Evolutionary conservation across 2,888 invertebrate species (phyloP).

Genomic region (Tethea ocularis): DNA sequence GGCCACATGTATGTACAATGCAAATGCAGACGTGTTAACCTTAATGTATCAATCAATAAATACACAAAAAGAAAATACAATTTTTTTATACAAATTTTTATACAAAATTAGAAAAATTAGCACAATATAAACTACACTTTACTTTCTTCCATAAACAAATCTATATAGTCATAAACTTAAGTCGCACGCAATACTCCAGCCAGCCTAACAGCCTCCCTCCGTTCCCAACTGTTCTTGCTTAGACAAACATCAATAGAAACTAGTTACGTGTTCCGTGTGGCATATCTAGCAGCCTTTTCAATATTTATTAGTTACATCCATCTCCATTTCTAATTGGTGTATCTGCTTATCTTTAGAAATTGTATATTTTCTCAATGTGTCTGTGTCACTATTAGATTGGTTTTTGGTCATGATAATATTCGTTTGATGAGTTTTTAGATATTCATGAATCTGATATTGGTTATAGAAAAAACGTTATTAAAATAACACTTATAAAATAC

Average conservation of each 20-base stretch:
- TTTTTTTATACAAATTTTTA: too few relatives aligned
- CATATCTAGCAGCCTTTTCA: slow-evolving; percentile 60
- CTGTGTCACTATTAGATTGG: not conserved
- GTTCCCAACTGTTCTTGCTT: slow-evolving; percentile 70
- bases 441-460: too few relatives aligned
- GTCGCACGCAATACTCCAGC: slow-evolving; percentile 26
- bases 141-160: not conserved
- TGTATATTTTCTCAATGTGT: not conserved
- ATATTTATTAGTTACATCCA: slow-evolving; percentile 63
- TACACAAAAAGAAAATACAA: too few relatives aligned
- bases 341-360: not conserved
- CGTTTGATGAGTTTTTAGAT: too few relatives aligned
- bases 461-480: too few relatives aligned
- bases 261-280: slow-evolving; percentile 75
- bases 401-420: not conserved
- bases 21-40: too few relatives aligned
- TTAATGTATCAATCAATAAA: too few relatives aligned
- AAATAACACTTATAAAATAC: not conserved
- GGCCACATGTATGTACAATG: too few relatives aligned
- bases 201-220: slow-evolving; percentile 54
- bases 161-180: slow-evolving; percentile 3
- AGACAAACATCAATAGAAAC: slow-evolving; percentile 79
- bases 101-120: too few relatives aligned
- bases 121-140: too few relatives aligned
- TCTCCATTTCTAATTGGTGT: slow-evolving; percentile 25